Conservation (phyloP, 2,888 invertebrate species). For the Tridacna gigas region DNA sequence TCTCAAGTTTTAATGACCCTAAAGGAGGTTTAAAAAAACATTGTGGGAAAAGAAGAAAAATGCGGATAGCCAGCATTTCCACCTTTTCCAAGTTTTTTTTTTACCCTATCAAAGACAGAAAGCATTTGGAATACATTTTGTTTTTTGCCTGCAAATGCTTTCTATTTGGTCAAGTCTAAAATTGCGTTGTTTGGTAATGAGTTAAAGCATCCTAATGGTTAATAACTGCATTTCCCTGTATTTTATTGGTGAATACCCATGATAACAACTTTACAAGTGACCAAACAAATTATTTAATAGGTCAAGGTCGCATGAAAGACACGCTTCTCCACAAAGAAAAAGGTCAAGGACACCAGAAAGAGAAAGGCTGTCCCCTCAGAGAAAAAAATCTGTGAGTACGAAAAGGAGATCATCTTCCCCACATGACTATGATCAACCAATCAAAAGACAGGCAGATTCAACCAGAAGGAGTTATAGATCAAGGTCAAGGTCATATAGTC, state of each 20-base stretch:
- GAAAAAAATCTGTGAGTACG: slow-evolving; percentile 6
- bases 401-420: slow-evolving; percentile 28
- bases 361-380: slow-evolving; percentile 12
- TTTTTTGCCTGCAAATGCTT: too few species aligned
- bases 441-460: slow-evolving; percentile 55
- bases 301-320: slow-evolving; percentile 10
- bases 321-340: background rate
- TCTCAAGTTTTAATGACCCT: too few species aligned
- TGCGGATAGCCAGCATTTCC: too few species aligned
- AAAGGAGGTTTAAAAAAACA: too few species aligned
- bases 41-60: too few species aligned
- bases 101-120: too few species aligned
- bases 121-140: too few species aligned
- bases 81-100: too few species aligned
- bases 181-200: too few species aligned
- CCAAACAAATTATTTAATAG: background rate
- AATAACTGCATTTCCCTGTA: background rate
- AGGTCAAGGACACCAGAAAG: background rate
- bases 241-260: too few species aligned
- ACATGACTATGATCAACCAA: slow-evolving; percentile 35
- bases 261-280: background rate
- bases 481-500: slow-evolving; percentile 26
- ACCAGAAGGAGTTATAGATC: slow-evolving; percentile 23
- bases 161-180: too few species aligned
- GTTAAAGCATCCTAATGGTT: too few species aligned